Evolutionary conservation across 1,140 invertebrate genomes (phyloP), one percentile per base, ranked within the genome.

Genomic region (Micrasema longulum): DNA sequence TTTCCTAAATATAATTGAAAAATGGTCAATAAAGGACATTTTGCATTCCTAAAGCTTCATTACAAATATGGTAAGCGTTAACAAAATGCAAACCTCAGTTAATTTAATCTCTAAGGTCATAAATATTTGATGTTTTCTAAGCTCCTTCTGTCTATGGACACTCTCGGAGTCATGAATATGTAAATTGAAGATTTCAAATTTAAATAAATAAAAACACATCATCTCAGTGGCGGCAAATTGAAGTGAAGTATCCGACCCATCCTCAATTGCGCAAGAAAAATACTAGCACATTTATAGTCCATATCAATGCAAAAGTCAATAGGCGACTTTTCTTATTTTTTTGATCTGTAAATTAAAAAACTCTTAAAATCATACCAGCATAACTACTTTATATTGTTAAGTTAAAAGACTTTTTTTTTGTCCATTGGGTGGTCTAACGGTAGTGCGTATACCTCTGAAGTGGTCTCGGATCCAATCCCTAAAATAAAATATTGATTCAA

Each of bases 171-270:
- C 74, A 75, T 75, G 74, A 75, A 75, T 75, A 75, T 75, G 74
- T 72, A 75, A 70, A 75, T 75, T 69, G 70, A 26, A 71, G 73
- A 75, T 75, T 75, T 72, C 31, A 63, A 72, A 75, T 75, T 75
- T 75, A 70, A 75, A 75, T 75, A 75, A 75, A 72, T 75, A 75
- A 72, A 75, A 69, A 63, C 53, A 71, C 52, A 66, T 63, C 43
- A 31, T 22, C 57, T 14, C 23, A 45, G 23, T 11, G 16, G 31
- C 57, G 35, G 52, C 18, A 55, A 22, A 71, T 50, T 22, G 36
- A 35, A 48, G 35, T 65, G 55, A 50, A 48, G 14, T 26, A 41
- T 20, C 35, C 35, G 1, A 69, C 47, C 43, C 45, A n/a, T 22
- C 26, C 7, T 31, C 26, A 31, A 2, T 31, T 31, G 26, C 26